Base-by-base conservation (phyloP, 2,888 invertebrate genomes). In the Chirona hameri region DNA sequence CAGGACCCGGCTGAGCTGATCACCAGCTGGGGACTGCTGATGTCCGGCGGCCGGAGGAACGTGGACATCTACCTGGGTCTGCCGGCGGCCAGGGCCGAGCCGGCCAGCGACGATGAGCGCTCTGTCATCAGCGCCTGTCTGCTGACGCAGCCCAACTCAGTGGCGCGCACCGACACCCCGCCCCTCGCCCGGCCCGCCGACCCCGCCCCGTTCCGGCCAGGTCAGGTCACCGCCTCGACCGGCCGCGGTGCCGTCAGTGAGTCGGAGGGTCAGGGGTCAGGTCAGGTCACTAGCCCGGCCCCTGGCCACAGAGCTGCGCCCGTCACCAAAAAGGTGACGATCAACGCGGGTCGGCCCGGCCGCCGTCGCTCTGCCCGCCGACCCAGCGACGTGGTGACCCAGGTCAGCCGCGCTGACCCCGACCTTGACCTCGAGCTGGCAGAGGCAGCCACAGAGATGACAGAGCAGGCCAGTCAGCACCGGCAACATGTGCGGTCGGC, bases 131-230 rank as follows among this genome's bases (percentile, higher is more conserved):
- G 76, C 76, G 24, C 39, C 9, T 46, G 76, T 24, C 76, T 7
- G 21, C 76, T 76, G 39, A 39, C 46, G 4, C 76, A 76, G 76
- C 76, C 76, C 76, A 76, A 76, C 76, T 76, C 76, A 0, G 76
- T 76, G 21, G 76, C 21, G 9, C 31, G 76, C 31, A 39, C 46
- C 24, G 24, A 0, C 39, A 39, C 46, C 18, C 24, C 76, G 39
- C 18, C 21, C 21, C 24, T 10, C 46, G 39, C 76, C 76, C 39
- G 39, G 24, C 18, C 27, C 21, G 21, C 65, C 0, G 27, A 21
- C 60, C 2, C 69, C 21, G 21, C 69, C 15, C 21, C 69, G 27
- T 10, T 0, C 5, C 29, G 72, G 31, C 15, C 72, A 72, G 65
- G 65, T 72, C 72, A 72, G 72, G 72, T 10, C n/a, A n/a, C 10